A percentile compares a stretch with the other conserved stretches of the same genome.
These are phyloP conservation scores for Plecotus auritus DNA, from an alignment of 2,113 vertebrate species.

Conservation along the genomic window DNA sequence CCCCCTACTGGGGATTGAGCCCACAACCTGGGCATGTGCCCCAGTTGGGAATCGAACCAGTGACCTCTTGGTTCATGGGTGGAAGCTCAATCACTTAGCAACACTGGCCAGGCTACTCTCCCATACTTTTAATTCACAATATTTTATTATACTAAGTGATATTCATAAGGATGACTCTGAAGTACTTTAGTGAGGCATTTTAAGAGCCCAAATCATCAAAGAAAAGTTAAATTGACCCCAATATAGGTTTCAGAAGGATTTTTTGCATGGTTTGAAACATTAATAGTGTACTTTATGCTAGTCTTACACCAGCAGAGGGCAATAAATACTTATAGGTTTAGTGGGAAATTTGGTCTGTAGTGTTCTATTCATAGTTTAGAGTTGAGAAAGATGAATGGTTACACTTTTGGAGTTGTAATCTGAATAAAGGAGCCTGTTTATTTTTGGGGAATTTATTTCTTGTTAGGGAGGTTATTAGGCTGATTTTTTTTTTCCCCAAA, in stretches of 20 bases:
- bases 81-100: too few species aligned
- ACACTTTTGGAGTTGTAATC: background rate
- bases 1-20: too few species aligned
- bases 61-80: too few species aligned
- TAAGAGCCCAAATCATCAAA: background rate
- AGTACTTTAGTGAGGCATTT: background rate
- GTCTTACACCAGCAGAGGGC: conserved; percentile 74
- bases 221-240: background rate
- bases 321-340: conserved; percentile 54
- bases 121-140: background rate
- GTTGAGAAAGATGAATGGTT: background rate
- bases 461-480: background rate
- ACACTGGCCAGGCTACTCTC: background rate
- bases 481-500: background rate
- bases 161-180: background rate
- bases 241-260: background rate
- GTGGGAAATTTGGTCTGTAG: conserved; percentile 12
- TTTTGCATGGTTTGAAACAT: background rate
- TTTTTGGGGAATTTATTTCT: conserved; percentile 3
- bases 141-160: background rate
- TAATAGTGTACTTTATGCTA: background rate
- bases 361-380: conserved; percentile 14
- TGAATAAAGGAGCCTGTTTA: background rate
- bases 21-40: too few species aligned
- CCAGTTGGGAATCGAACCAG: too few species aligned